Evolutionary conservation across 2,888 invertebrate species (phyloP).

Genomic region (Aporophyla nigra): DNA sequence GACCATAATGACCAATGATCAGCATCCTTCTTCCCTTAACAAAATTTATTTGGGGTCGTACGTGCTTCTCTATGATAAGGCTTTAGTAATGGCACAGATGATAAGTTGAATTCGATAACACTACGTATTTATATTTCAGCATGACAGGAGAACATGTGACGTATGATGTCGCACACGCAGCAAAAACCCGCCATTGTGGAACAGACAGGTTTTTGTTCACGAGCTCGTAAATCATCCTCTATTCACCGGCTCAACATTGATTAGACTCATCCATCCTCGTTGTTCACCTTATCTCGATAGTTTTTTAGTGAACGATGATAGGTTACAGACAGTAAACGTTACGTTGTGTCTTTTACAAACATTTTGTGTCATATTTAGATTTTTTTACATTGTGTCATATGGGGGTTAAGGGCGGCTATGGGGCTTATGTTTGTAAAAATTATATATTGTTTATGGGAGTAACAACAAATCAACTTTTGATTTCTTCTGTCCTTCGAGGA

Average conservation of each 20-base stretch:
- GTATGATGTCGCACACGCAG: constrained; percentile 14
- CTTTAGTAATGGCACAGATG: not conserved
- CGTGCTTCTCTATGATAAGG: not conserved
- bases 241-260: constrained; percentile 56
- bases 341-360: not conserved
- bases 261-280: constrained; percentile 54
- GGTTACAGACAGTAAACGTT: not conserved
- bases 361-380: not conserved
- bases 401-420: no score
- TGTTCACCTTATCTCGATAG: constrained; percentile 47
- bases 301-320: constrained; percentile 38
- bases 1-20: no score
- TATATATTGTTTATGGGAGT: no score
- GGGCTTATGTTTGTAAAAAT: no score
- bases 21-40: no score
- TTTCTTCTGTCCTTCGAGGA: not conserved
- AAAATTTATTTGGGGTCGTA: no score
- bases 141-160: not conserved
- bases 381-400: no score
- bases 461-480: not conserved
- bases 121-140: not conserved
- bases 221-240: constrained; percentile 62
- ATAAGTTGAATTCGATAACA: not conserved
- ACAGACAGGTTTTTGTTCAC: constrained; percentile 54
- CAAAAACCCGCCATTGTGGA: constrained; percentile 50